Percentiles rank a stretch among this genome's conserved stretches.
phyloP scores from a whole-genome alignment of 2,797 vertebrate genomes.

The Syndactyla subalaris region DNA sequence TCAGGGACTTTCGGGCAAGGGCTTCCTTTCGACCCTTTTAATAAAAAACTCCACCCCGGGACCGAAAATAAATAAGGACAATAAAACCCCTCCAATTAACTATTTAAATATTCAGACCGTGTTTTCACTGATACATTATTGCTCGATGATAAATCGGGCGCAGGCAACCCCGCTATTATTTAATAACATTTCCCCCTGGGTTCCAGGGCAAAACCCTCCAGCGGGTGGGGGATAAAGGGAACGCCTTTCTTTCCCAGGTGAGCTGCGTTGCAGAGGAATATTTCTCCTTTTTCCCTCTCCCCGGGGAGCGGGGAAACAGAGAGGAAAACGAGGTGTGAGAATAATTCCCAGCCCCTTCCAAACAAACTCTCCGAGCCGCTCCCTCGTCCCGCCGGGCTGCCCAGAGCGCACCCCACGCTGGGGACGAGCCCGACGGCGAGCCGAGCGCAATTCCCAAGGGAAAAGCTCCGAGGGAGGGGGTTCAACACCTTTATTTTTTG shows the following conservation, averaged over 20 bases:
- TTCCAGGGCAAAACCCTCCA: background rate
- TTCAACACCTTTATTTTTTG: background rate
- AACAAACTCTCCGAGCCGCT: background rate
- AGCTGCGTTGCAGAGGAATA: background rate
- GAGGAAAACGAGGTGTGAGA: background rate
- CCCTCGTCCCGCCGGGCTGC: background rate
- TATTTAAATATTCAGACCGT: fast-evolving
- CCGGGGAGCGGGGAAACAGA: background rate
- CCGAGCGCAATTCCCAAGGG: background rate
- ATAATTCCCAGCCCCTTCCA: fast-evolving
- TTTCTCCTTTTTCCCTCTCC: fast-evolving
- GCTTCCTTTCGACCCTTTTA: background rate
- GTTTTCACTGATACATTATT: background rate
- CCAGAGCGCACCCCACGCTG: background rate
- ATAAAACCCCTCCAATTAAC: background rate
- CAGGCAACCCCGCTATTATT: background rate
- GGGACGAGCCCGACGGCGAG: background rate
- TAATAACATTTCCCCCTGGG: background rate
- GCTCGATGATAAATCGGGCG: background rate
- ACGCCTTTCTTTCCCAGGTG: background rate
- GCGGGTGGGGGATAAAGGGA: background rate
- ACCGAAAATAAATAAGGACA: background rate
- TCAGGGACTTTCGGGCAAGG: background rate
- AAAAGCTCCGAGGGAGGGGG: background rate
- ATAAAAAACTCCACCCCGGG: background rate